These are phyloP conservation scores for Boleophthalmus pectinirostris DNA, from an alignment of 2,113 vertebrate genomes.

Conservation along the genomic window DNA sequence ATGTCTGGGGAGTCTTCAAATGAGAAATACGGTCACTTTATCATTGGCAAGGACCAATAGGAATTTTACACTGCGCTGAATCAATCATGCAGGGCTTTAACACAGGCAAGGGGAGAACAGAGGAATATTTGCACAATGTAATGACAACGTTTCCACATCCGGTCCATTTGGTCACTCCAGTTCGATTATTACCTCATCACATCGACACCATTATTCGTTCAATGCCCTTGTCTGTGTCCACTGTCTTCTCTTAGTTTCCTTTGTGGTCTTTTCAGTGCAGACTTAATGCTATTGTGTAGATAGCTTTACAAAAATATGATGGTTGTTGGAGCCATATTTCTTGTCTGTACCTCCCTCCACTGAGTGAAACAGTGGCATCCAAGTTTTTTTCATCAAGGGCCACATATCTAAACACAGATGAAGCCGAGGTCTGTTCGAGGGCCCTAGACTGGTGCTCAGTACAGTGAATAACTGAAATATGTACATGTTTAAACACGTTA, in stretches of 20 bases:
- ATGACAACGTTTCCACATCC: slow-evolving; percentile 49
- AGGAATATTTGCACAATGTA: slow-evolving; percentile 50
- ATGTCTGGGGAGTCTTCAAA: slow-evolving; percentile 62
- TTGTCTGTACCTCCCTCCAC: too few relatives aligned
- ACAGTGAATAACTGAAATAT: too few relatives aligned
- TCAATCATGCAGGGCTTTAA: slow-evolving; percentile 57
- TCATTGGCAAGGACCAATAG: slow-evolving; percentile 56
- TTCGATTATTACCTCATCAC: slow-evolving; percentile 40
- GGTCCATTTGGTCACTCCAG: slow-evolving; percentile 44
- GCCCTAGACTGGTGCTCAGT: too few relatives aligned
- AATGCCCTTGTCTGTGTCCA: slow-evolving; percentile 7
- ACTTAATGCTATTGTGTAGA: neutral
- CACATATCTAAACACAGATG: too few relatives aligned
- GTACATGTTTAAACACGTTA: too few relatives aligned
- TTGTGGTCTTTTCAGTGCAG: neutral
- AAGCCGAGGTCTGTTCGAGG: too few relatives aligned
- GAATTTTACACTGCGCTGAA: slow-evolving; percentile 54
- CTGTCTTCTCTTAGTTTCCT: neutral
- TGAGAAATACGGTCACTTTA: slow-evolving; percentile 65
- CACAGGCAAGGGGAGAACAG: slow-evolving; percentile 36
- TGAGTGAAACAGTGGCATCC: too few relatives aligned
- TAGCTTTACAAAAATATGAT: neutral
- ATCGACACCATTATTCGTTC: slow-evolving; percentile 1
- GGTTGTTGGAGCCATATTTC: too few relatives aligned
- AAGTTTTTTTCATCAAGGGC: too few relatives aligned